These are phyloP conservation scores for Scaeva pyrastri DNA, from an alignment of 2,888 invertebrate species.

Conservation along the genomic window DNA sequence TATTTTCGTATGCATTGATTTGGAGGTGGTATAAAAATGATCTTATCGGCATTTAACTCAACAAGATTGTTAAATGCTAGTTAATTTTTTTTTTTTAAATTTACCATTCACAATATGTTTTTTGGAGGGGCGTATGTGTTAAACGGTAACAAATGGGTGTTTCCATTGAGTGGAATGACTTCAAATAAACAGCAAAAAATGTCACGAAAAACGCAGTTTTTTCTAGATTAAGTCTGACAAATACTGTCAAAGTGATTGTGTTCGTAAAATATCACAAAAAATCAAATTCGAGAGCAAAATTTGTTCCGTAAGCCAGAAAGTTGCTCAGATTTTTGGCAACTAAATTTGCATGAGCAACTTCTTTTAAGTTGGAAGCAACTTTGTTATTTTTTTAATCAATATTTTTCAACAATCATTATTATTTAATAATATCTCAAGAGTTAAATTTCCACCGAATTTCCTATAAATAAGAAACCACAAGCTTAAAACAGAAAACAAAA, in stretches of 20 bases:
- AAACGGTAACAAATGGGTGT: neutral
- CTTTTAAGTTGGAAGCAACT: too few species aligned
- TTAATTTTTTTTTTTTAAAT: neutral
- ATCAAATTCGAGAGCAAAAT: too few species aligned
- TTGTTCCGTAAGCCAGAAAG: too few species aligned
- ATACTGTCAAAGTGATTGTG: too few species aligned
- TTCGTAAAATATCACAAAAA: too few species aligned
- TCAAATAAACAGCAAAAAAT: neutral
- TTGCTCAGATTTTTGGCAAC: too few species aligned
- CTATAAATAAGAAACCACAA: neutral
- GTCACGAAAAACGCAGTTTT: neutral
- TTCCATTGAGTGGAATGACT: neutral
- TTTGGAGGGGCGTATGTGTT: neutral
- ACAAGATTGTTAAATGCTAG: constrained; percentile 16
- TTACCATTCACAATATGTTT: neutral
- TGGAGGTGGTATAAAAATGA: constrained; percentile 27
- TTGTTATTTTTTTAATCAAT: too few species aligned
- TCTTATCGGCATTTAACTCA: constrained; percentile 4
- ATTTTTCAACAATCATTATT: neutral
- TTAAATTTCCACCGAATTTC: neutral
- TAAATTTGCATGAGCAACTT: too few species aligned
- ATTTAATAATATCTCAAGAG: neutral
- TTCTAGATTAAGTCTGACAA: neutral
- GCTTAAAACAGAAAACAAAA: neutral
- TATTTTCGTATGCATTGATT: constrained; percentile 6